Conservation (phyloP, 2,797 vertebrate genomes). For the Hydrocynus forskahlii region DNA sequence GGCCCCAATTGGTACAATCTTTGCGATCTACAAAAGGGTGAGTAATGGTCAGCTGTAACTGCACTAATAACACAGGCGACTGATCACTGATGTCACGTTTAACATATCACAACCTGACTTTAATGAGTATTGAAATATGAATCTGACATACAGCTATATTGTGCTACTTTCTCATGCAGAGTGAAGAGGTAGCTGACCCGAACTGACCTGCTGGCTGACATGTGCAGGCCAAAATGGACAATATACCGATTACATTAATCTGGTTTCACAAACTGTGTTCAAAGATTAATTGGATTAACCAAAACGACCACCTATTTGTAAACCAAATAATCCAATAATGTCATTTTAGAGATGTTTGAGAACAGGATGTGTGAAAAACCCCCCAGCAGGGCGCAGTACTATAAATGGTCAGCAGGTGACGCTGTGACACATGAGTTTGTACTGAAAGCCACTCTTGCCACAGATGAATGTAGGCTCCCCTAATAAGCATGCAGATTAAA, state of each 20-base stretch:
- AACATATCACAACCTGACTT: background rate
- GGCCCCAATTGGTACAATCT: conserved; percentile 96
- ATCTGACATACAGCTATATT: conserved; percentile 40
- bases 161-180: conserved; percentile 51
- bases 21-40: conserved; percentile 94
- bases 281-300: background rate
- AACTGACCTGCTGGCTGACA: conserved; percentile 42
- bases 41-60: conserved; percentile 50
- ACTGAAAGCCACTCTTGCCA: background rate
- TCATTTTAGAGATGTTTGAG: background rate
- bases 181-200: conserved; percentile 58
- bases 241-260: conserved; percentile 4
- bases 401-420: conserved; percentile 23
- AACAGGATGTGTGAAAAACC: background rate
- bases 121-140: background rate
- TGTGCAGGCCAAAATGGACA: conserved; percentile 34
- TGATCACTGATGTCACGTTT: background rate
- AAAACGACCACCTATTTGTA: background rate
- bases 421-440: conserved; percentile 8
- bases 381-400: background rate
- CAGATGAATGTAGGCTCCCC: background rate
- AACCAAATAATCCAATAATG: background rate
- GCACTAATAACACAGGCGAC: background rate
- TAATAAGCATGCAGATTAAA: background rate
- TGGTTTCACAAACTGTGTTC: background rate